Evolutionary conservation across 2,888 invertebrate species (phyloP).

Genomic region (Nymphalis polychloros): DNA sequence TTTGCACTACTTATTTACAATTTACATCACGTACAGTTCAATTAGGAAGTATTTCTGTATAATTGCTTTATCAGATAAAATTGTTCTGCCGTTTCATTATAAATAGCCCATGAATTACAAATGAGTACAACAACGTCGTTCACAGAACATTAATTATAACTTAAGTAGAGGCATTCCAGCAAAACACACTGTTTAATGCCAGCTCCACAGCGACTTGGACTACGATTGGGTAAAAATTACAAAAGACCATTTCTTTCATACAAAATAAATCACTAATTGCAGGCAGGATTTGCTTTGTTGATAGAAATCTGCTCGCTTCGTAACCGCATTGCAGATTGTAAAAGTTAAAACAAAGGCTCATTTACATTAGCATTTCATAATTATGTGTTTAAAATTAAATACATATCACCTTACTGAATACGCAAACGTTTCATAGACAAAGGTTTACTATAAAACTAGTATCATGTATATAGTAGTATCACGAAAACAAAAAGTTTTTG

Average conservation of each 20-base stretch:
- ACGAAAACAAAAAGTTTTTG: background rate
- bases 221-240: slow-evolving; percentile 7
- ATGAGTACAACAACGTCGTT: background rate
- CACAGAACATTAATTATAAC: slow-evolving; percentile 5
- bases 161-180: slow-evolving; percentile 3
- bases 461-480: background rate
- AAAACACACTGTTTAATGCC: slow-evolving; percentile 5
- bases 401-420: background rate
- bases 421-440: background rate
- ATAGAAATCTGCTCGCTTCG: slow-evolving; percentile 17
- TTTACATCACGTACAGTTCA: background rate
- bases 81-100: background rate
- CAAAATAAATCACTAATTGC: slow-evolving; percentile 25
- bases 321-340: slow-evolving; percentile 30
- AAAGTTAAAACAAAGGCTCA: slow-evolving; percentile 19
- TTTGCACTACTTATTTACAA: background rate
- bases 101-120: slow-evolving; percentile 10
- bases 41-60: background rate
- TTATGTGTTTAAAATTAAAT: background rate
- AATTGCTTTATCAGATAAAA: slow-evolving; percentile 1
- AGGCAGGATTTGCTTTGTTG: slow-evolving; percentile 12
- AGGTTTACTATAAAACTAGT: background rate
- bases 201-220: background rate
- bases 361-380: slow-evolving; percentile 10
- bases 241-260: slow-evolving; percentile 8